Base-by-base conservation (phyloP, 2,113 vertebrate species). In the Ancistrus triradiatus region DNA sequence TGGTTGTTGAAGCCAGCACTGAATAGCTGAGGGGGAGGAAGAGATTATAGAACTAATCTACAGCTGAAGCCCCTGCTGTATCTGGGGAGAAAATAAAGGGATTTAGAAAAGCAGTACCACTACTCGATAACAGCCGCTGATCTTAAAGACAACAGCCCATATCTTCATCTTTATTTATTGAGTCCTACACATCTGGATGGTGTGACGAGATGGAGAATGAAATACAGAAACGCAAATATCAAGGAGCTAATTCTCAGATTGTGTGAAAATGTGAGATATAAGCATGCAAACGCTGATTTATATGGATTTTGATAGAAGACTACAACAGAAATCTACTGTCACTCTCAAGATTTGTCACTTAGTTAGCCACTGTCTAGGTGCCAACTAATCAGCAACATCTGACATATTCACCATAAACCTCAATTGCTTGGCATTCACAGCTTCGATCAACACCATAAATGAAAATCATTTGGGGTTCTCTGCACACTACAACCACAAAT, bases 91-190 rank as follows among this genome's bases (percentile, higher is more conserved):
- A 76, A 83, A 78, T 76, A 43, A 83, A 81, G 71, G 80, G 82
- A 78, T 81, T 83, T 78, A 81, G 74, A 76, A 77, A 85, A 82
- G 76, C 77, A 81, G 84, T 83, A 83, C 73, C 71, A 67, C 73
- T 70, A 75, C 78, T 82, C 78, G 78, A 81, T 88, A 88, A 82
- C 81, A 75, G 77, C 84, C 83, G 76, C 60, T 78, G 78, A 86
- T 87, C 83, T 84, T 71, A 74, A 74, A 81, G 63, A 52, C 18
- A 65, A 70, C 61, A 52, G 21, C 35, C 27, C 38, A 33, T 40
- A 28, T 52, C 31, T 33, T 21, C 10, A 50, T 48, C 31, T 52
- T 59, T 35, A 17, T 25, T 63, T 43, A 28, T 19, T 50, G 14
- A 13, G 28, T 25, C 1, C 7, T 33, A 28, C 47, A 46, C 53